Evolutionary conservation across 30 jellyfish, hydroid and myxozoan species (phyloP).

Genomic region (Chrysaora quinquecirrha): DNA sequence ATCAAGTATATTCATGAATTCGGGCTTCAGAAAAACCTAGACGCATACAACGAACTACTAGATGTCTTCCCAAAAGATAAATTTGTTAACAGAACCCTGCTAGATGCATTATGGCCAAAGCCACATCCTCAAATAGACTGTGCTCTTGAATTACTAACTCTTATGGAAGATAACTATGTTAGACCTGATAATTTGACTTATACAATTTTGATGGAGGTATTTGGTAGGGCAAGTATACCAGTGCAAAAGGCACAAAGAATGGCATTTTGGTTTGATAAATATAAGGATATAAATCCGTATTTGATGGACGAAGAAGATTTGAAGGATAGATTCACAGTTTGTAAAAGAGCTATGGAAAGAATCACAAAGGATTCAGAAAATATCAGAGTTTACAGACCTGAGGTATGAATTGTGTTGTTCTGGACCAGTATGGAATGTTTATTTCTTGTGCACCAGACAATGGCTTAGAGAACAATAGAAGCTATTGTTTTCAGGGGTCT

Average conservation of each 20-base stretch:
- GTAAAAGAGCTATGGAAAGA: conserved; percentile 79
- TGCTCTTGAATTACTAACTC: conserved; percentile 85
- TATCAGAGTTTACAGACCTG: conserved; percentile 48
- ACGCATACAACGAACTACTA: conserved; percentile 76
- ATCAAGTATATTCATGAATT: conserved; percentile 78
- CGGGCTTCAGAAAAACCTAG: conserved; percentile 77
- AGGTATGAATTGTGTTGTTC: conserved; percentile 48
- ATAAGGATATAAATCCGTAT: conserved; percentile 78
- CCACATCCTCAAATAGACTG: conserved; percentile 93
- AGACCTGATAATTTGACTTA: conserved; percentile 87
- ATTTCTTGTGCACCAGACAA: too few relatives aligned
- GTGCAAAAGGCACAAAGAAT: conserved; percentile 74
- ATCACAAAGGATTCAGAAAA: conserved; percentile 69
- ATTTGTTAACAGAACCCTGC: conserved; percentile 64
- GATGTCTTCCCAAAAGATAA: conserved; percentile 89
- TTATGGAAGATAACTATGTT: conserved; percentile 90
- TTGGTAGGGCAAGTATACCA: conserved; percentile 93
- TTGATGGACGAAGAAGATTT: conserved; percentile 81
- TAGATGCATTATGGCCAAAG: conserved; percentile 95
- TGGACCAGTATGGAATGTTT: neutral
- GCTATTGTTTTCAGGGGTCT: too few relatives aligned
- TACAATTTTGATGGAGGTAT: conserved; percentile 64
- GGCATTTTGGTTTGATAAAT: conserved; percentile 88
- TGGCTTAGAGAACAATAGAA: too few relatives aligned
- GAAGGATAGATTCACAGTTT: conserved; percentile 72